These are phyloP conservation scores for Colius striatus DNA, from an alignment of 2,113 vertebrate species.

Conservation along the genomic window DNA sequence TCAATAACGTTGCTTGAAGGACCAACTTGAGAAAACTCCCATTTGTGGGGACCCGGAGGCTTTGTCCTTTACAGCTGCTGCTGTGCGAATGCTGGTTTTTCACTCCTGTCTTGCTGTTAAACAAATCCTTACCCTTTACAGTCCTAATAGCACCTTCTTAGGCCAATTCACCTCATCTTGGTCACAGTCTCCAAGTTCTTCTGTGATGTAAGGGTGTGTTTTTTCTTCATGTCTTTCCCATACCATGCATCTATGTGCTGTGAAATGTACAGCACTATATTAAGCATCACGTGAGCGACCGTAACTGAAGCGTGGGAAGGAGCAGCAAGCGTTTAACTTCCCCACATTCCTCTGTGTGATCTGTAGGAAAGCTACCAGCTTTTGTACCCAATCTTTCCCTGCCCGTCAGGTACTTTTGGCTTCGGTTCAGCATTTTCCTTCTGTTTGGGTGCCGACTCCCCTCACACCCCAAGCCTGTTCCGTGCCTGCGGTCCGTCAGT, in stretches of 20 bases:
- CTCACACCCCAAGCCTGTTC: not conserved
- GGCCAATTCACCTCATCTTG: not conserved
- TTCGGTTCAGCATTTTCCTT: not conserved
- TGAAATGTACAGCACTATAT: not conserved
- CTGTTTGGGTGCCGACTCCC: conserved; percentile 1
- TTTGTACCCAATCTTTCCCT: not conserved
- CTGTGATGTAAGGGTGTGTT: not conserved
- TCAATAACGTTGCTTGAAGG: not conserved
- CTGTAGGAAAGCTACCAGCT: not conserved
- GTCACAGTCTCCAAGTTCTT: not conserved
- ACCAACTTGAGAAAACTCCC: not conserved
- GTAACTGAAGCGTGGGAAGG: not conserved
- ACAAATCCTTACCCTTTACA: not conserved
- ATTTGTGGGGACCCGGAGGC: not conserved
- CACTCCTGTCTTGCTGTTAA: not conserved
- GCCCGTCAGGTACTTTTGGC: not conserved
- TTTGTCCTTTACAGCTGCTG: not conserved
- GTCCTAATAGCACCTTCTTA: not conserved
- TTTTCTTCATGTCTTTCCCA: not conserved
- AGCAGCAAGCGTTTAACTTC: not conserved
- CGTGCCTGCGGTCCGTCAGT: not conserved
- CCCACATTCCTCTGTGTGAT: not conserved
- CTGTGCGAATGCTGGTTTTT: not conserved
- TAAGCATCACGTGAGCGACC: not conserved
- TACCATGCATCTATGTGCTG: not conserved